Evolutionary conservation across 2,888 invertebrate species (phyloP).

Genomic region (Copidosoma aretas): DNA sequence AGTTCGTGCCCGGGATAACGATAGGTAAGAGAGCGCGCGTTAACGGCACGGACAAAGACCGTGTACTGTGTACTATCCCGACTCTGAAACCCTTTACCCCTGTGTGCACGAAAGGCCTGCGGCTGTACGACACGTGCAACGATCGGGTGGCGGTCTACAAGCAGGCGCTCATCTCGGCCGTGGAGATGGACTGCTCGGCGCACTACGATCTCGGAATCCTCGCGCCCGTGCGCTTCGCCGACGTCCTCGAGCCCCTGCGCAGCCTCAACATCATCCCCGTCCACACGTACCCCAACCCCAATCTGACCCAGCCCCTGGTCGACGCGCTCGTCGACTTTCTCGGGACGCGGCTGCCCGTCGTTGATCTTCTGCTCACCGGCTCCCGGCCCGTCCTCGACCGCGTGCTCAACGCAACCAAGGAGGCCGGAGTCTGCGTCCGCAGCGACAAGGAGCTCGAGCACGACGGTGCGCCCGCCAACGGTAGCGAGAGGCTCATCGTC

Average conservation of each 20-base stretch:
- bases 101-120: no score
- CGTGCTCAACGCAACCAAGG: constrained; percentile 49
- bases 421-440: constrained; percentile 55
- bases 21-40: constrained; percentile 53
- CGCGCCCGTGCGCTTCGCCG: constrained; percentile 48
- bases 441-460: constrained; percentile 42
- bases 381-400: constrained; percentile 43
- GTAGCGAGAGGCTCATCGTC: constrained; percentile 39
- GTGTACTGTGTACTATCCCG: not conserved
- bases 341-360: constrained; percentile 48
- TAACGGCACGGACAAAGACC: not conserved
- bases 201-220: constrained; percentile 56
- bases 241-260: constrained; percentile 51
- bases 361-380: constrained; percentile 52
- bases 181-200: constrained; percentile 52
- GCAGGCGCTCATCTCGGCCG: constrained; percentile 51
- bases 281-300: constrained; percentile 50
- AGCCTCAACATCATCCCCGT: constrained; percentile 53
- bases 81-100: no score
- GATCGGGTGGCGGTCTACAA: constrained; percentile 55
- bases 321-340: constrained; percentile 53
- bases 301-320: constrained; percentile 52
- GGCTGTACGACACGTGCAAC: constrained; percentile 58
- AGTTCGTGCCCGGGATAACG: constrained; percentile 59
- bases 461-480: constrained; percentile 32